A percentile compares a stretch with the other conserved stretches of the same genome.
phyloP scores from a whole-genome alignment of 2,888 invertebrate species.

The Antitype chi region DNA sequence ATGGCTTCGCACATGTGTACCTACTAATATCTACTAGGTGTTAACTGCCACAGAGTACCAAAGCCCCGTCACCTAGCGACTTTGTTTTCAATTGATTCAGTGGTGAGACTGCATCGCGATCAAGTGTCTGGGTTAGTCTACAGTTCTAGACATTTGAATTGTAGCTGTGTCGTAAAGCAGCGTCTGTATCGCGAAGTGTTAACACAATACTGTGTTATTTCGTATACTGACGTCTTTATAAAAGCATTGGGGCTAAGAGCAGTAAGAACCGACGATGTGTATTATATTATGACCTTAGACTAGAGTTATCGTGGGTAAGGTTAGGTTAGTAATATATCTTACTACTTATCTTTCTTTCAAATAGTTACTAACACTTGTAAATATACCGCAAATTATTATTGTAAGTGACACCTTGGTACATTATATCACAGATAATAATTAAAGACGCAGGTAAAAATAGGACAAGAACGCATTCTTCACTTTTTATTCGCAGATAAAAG shows the following conservation, averaged over 20 bases:
- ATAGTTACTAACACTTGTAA: constrained; percentile 25
- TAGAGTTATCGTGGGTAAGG: constrained; percentile 34
- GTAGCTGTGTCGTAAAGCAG: constrained; percentile 21
- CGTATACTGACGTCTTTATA: constrained; percentile 6
- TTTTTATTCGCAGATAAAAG: neutral
- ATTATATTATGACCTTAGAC: constrained; percentile 4
- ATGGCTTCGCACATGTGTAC: constrained; percentile 12
- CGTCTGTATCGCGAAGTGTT: constrained; percentile 12
- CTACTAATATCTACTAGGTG: neutral
- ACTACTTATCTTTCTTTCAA: constrained; percentile 27
- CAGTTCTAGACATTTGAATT: constrained; percentile 43
- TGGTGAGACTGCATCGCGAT: constrained; percentile 41
- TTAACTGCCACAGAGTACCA: constrained; percentile 17
- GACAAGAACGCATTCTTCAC: neutral
- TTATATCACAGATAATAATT: neutral
- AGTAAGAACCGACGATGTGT: neutral
- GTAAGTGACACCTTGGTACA: neutral
- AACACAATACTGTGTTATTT: neutral
- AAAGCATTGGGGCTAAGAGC: neutral
- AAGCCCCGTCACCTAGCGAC: constrained; percentile 22
- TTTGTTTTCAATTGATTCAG: constrained; percentile 41
- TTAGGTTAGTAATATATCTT: constrained; percentile 31
- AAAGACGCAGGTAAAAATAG: neutral
- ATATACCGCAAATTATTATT: neutral
- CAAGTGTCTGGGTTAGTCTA: constrained; percentile 42